phyloP scores from a whole-genome alignment of 2,113 vertebrate species.

The Oreochromis spilurus region DNA sequence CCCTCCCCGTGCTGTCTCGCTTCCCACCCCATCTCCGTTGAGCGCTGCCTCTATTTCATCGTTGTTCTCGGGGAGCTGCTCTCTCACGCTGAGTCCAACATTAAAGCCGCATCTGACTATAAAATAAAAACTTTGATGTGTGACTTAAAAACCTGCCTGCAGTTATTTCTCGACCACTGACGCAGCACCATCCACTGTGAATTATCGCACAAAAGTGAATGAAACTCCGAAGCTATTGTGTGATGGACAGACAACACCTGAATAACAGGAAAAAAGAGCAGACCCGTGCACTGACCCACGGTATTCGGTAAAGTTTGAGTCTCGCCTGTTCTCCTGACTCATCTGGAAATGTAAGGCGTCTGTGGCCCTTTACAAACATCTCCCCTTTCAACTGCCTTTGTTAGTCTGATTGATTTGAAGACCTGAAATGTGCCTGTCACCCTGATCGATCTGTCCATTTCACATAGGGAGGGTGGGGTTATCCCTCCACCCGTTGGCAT shows the following conservation, averaged over 20 bases:
- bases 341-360: background rate
- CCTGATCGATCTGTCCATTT: conserved; percentile 60
- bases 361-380: background rate
- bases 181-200: background rate
- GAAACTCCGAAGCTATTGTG: background rate
- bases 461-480: background rate
- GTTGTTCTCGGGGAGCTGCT: conserved; percentile 13
- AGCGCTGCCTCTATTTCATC: conserved; percentile 44
- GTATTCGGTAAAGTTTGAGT: background rate
- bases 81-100: conserved; percentile 35
- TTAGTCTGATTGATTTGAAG: conserved; percentile 57
- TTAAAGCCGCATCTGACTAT: background rate
- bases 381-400: conserved; percentile 38
- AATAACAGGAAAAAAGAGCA: background rate
- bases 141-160: conserved; percentile 1
- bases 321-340: conserved; percentile 34
- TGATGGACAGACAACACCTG: background rate
- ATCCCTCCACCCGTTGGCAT: conserved; percentile 4
- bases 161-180: background rate
- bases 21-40: conserved; percentile 42
- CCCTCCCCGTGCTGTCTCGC: conserved; percentile 40
- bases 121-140: conserved; percentile 16
- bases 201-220: background rate
- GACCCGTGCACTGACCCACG: background rate
- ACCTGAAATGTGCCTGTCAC: conserved; percentile 65